A percentile compares a stretch with the other conserved stretches of the same genome.
Conservation (phyloP, 2,888 invertebrate species). For the Drosophila barbarae region DNA sequence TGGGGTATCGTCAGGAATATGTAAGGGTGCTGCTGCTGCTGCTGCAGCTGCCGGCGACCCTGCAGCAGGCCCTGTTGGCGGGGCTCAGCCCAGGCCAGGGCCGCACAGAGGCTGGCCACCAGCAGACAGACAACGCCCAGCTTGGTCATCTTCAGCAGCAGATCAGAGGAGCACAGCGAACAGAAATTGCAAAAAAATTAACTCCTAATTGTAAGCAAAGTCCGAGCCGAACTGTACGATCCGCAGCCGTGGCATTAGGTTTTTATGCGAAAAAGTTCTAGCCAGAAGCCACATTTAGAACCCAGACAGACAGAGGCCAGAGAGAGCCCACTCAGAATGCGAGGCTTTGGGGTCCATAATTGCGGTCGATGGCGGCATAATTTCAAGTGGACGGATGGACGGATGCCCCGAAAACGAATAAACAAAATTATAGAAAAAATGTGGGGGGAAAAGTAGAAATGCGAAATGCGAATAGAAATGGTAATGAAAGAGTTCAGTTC, state of each 20-base stretch:
- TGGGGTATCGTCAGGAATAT: slow-evolving; percentile 70
- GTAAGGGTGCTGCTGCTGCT: slow-evolving; percentile 63
- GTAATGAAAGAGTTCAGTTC: slow-evolving; percentile 39
- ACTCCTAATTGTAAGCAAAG: slow-evolving; percentile 75
- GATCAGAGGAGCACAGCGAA: not conserved
- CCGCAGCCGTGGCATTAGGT: slow-evolving; percentile 56
- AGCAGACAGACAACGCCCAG: slow-evolving; percentile 50
- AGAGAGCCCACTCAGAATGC: slow-evolving; percentile 34
- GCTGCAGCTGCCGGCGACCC: slow-evolving; percentile 36
- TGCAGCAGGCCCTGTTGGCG: slow-evolving; percentile 42
- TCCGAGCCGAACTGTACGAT: slow-evolving; percentile 73
- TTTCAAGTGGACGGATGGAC: slow-evolving; percentile 56
- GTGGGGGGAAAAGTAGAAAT: slow-evolving; percentile 22
- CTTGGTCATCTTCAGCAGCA: slow-evolving; percentile 47
- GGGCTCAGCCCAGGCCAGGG: slow-evolving; percentile 64
- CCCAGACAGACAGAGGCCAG: slow-evolving; percentile 6
- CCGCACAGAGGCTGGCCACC: slow-evolving; percentile 53
- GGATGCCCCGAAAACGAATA: slow-evolving; percentile 15
- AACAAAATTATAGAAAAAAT: slow-evolving; percentile 23
- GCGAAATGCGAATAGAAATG: slow-evolving; percentile 31
- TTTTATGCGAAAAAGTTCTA: slow-evolving; percentile 73
- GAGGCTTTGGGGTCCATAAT: slow-evolving; percentile 55
- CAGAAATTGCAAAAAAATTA: slow-evolving; percentile 11
- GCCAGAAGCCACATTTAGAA: slow-evolving; percentile 12
- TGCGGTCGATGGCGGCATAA: slow-evolving; percentile 62